Conservation (phyloP, 2,888 invertebrate genomes). For the Machimus rusticus region DNA sequence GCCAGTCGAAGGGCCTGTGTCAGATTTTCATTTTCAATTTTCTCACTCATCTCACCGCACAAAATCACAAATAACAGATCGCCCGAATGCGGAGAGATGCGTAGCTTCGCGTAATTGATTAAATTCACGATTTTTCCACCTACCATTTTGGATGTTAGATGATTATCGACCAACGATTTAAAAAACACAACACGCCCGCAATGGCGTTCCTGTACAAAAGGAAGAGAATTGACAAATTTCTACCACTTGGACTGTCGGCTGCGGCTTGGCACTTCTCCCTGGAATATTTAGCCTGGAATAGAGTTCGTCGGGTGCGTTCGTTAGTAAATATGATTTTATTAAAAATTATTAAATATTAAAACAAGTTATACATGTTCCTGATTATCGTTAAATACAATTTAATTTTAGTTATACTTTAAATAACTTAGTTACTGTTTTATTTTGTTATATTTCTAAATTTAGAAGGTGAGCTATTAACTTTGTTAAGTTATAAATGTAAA, state of each 20-base stretch:
- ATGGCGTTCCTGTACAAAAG: slow-evolving; percentile 89
- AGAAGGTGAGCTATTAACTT: too few species aligned
- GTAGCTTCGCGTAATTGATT: neutral
- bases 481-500: too few species aligned
- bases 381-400: too few species aligned
- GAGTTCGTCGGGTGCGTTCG: neutral
- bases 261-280: neutral
- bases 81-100: neutral
- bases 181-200: slow-evolving; percentile 82
- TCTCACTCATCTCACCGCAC: neutral
- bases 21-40: slow-evolving; percentile 7
- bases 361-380: too few species aligned
- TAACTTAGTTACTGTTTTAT: too few species aligned
- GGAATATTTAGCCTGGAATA: neutral
- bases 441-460: too few species aligned
- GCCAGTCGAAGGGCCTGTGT: neutral
- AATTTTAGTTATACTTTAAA: too few species aligned
- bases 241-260: slow-evolving; percentile 31
- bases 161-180: slow-evolving; percentile 75
- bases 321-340: neutral
- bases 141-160: slow-evolving; percentile 69
- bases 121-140: slow-evolving; percentile 56
- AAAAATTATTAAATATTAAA: neutral
- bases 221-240: slow-evolving; percentile 53
- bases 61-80: slow-evolving; percentile 5